These are phyloP conservation scores for Caradrina clavipalpis DNA, from an alignment of 2,888 invertebrate species.

Conservation along the genomic window DNA sequence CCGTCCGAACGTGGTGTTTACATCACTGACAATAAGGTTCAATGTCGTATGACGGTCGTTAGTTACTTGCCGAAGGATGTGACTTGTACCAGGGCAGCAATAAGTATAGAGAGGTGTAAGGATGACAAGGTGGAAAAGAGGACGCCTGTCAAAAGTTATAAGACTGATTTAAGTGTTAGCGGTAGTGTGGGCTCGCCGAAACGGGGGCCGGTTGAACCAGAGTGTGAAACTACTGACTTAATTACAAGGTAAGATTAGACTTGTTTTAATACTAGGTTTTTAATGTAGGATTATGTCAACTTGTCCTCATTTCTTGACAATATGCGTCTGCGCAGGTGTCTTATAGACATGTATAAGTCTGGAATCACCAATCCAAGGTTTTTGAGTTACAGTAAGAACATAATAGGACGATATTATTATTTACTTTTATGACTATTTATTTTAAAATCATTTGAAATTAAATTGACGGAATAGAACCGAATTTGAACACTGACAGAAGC, in stretches of 20 bases:
- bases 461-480: no score
- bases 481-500: no score
- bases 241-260: slow-evolving; percentile 80
- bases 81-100: slow-evolving; percentile 91
- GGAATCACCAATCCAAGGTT: no score
- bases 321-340: no score
- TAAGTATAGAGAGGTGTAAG: slow-evolving; percentile 92
- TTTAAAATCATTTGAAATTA: no score
- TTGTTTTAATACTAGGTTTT: neutral
- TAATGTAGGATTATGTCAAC: no score
- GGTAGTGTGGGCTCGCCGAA: slow-evolving; percentile 80
- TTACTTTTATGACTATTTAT: no score
- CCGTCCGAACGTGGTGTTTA: slow-evolving; percentile 90
- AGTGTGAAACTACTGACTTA: slow-evolving; percentile 77
- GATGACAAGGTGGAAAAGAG: slow-evolving; percentile 79
- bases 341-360: no score
- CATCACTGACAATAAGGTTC: slow-evolving; percentile 85
- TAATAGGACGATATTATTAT: no score
- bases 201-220: slow-evolving; percentile 75
- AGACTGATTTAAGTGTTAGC: slow-evolving; percentile 88
- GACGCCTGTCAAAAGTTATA: slow-evolving; percentile 84
- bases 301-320: no score
- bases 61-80: slow-evolving; percentile 92
- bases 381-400: no score
- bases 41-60: slow-evolving; percentile 81